Base-by-base conservation (phyloP, 2,888 invertebrate genomes). In the Erebia aethiops region DNA sequence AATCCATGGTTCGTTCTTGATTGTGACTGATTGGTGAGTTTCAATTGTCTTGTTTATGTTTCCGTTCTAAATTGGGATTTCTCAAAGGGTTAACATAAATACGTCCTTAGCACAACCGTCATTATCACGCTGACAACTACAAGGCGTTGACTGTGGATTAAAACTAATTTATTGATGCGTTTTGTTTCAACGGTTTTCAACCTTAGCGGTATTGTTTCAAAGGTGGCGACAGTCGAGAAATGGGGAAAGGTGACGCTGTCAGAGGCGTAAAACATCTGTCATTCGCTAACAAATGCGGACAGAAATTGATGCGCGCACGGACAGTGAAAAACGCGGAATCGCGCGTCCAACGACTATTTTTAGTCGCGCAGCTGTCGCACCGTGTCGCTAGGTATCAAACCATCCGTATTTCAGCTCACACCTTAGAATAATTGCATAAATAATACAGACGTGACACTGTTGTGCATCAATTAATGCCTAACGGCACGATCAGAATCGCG, bases 251-350 rank as follows among this genome's bases (percentile, higher is more conserved):
- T 72, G 72, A 68, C 73, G 75, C 75, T 82, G 82, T 83, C 80
- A 79, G 85, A 89, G 87, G 90, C 88, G 90, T 89, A 85, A 87
- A 88, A 83, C 90, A 90, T 91, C 90, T 91, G 91, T 92, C 92
- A 92, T 90, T 92, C 87, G 87, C 85, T 90, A 92, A 92, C 91
- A 88, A 89, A 91, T 87, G 87, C 82, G 79, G 92, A 92, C 92
- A 89, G 90, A 80, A 89, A 92, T 92, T 92, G 92, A 92, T 92
- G 92, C 82, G 87, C 81, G 80, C 81, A 83, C 78, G 89, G 92
- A 92, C 92, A 91, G 91, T 92, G 92, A 92, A 92, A 92, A 92
- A 92, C 91, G 90, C 90, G 88, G 90, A 91, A 87, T 90, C 84
- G 86, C 82, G 86, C 89, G 89, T 87, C 88, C 87, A 84, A 76